Evolutionary conservation across 2,113 vertebrate genomes (phyloP), one percentile per base, ranked within the genome.

Genomic region (Epinephelus cyanopodus): DNA sequence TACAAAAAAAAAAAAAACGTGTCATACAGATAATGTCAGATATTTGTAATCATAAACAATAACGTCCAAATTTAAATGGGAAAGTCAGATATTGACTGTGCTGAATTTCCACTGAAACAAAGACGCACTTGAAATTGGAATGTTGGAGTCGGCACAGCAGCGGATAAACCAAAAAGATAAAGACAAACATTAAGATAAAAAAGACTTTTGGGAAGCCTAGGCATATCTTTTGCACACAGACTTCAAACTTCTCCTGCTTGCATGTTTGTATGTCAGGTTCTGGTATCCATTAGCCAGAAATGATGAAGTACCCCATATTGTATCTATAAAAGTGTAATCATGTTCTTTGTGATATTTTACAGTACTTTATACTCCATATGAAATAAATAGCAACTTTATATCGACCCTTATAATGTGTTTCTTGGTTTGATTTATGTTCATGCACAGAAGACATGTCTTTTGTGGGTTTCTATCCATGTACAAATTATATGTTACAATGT

Each of bases 351-450:
- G 86, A 87, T 93, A 91, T 91, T 90, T 90, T 83, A 85, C 86
- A 79, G 74, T 91, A 73, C 89, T 93, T 90, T 90, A 91, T 92
- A 92, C 73, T 88, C 72, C 68, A 68, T 85, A 81, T 89, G 61
- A 85, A 93, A 93, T 93, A 93, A 94, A 94, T 88, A 80, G 79
- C 73, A 80, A 85, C 85, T 91, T 91, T 91, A 82, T 92, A 91
- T 81, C 39, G 29, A 90, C 83, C 79, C 57, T 27, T 52, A 64
- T 53, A 33, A 23, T 77, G 23, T 85, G n/a, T 69, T 37, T 39
- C 12, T 74, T 85, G 12, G 19, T 77, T 80, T 78, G 27, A 53
- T 72, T 79, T 29, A 29, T 60, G 21, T 45, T 21, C 6, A 42
- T 67, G 68, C 4, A 17, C 21, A 50, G 14, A 21, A 14, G 10